phyloP scores from a whole-genome alignment of 1,140 invertebrate species.

The Apis dorsata region DNA sequence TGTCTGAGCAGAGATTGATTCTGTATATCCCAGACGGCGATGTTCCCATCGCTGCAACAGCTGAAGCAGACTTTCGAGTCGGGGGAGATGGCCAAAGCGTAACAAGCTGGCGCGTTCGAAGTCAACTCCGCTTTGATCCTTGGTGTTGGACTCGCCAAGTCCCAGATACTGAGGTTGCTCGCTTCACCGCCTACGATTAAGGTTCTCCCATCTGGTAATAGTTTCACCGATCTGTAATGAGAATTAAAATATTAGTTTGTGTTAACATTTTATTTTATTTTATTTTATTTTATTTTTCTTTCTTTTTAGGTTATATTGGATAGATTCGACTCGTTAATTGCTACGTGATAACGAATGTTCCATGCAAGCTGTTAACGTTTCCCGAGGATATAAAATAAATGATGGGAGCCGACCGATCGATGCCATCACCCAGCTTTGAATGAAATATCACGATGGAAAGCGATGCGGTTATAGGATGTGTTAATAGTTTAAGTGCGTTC shows the following conservation, averaged over 20 bases:
- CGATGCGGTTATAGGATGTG: neutral
- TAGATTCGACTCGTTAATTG: neutral
- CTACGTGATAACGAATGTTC: neutral
- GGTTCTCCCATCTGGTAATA: conserved; percentile 97
- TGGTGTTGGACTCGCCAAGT: conserved; percentile 93
- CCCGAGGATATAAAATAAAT: neutral
- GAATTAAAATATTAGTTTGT: neutral
- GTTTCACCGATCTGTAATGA: conserved; percentile 86
- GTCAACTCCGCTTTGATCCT: conserved; percentile 96
- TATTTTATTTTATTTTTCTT: too few species aligned
- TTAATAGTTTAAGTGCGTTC: neutral
- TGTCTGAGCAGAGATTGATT: conserved; percentile 96
- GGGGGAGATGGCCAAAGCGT: conserved; percentile 97
- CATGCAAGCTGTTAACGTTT: neutral
- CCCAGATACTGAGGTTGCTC: conserved; percentile 97
- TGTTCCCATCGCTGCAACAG: conserved; percentile 97
- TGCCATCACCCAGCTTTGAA: neutral
- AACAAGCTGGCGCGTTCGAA: conserved; percentile 97
- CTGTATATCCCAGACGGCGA: conserved; percentile 97
- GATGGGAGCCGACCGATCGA: neutral
- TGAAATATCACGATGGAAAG: neutral
- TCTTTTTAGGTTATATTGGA: too few species aligned
- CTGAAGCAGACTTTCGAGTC: conserved; percentile 98
- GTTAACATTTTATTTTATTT: neutral
- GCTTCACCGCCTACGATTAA: conserved; percentile 99